These are phyloP conservation scores for Peromyscus leucopus DNA, from an alignment of 2,113 vertebrate species.

Conservation along the genomic window DNA sequence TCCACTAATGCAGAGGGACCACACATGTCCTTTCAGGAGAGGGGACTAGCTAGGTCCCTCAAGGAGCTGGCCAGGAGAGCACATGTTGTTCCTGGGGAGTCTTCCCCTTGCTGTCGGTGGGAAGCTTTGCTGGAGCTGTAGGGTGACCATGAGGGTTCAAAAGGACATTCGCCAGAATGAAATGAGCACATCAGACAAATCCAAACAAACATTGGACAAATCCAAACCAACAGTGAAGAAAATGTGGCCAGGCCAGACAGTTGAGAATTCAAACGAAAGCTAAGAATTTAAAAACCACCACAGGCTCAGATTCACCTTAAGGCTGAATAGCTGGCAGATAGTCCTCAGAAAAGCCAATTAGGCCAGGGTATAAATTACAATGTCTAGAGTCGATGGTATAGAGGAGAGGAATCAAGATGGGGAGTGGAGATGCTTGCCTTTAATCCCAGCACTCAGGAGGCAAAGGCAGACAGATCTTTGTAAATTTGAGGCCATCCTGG, in stretches of 20 bases:
- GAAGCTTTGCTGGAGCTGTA: not conserved
- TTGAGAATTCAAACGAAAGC: not conserved
- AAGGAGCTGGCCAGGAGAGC: not conserved
- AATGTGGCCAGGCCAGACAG: not conserved
- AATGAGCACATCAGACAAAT: not conserved
- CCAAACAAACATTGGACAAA: constrained; percentile 14
- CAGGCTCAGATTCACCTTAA: not conserved
- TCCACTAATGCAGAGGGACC: not conserved
- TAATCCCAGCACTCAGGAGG: not conserved
- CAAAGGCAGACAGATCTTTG: not conserved
- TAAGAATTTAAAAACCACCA: not conserved
- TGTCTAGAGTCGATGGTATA: not conserved
- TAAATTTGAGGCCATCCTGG: not conserved
- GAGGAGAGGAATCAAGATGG: not conserved
- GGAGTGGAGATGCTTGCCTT: not conserved
- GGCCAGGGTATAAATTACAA: not conserved
- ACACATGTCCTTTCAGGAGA: not conserved
- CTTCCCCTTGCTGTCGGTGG: not conserved
- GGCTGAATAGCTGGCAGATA: not conserved
- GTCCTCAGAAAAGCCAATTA: not conserved
- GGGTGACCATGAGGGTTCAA: not conserved
- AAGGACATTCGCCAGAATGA: not conserved
- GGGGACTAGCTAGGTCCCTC: not conserved
- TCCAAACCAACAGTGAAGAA: not conserved
- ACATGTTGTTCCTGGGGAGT: fast-evolving